Evolutionary conservation across 2,797 vertebrate species (phyloP), one percentile per base, ranked within the genome.

Genomic region (Spatula clypeata): DNA sequence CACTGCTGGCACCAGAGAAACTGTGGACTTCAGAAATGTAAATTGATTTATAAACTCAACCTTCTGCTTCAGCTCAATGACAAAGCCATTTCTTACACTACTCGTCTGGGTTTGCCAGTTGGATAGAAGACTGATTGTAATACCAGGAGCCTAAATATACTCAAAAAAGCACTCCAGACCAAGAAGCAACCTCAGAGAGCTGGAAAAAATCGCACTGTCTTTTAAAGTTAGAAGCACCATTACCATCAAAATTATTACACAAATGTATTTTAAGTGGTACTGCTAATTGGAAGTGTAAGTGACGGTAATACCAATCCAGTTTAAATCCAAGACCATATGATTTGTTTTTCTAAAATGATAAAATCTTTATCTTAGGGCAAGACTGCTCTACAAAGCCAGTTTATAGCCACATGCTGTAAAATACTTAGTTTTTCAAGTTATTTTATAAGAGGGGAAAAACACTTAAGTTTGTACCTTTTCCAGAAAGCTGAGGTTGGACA

Each of bases 1-100:
- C 98, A 98, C 98, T 99, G 99, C 99, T 99, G 99, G 99, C 99
- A 99, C 98, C 93, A 97, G 86, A 94, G 92, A 92, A 94, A 97
- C 96, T 95, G 96, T 60, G 91, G 19, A 95, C 70, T 96, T 97
- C 95, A 97, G 54, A 97, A 97, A 97, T 10, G 3, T 86, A 91
- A 97, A 75, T 88, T 93, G 79, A 86, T 96, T 98, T 88, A 92
- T 83, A 91, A 98, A 62, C 38, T 82, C 85, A 94, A 82, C 86
- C 84, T 83, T 97, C 89, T 94, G 66, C 93, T 95, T 62, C 85
- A 96, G 91, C 73, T 96, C 67, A 96, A 86, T 0, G 65, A 97
- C 86, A 96, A 93, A 74, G 85, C 71, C 84, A 80, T 81, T 94
- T 92, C 87, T 94, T 90, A 91, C 73, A 86, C 40, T 66, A 96